Evolutionary conservation across 2,113 vertebrate species (phyloP).

Genomic region (Dryoscopus gambensis): DNA sequence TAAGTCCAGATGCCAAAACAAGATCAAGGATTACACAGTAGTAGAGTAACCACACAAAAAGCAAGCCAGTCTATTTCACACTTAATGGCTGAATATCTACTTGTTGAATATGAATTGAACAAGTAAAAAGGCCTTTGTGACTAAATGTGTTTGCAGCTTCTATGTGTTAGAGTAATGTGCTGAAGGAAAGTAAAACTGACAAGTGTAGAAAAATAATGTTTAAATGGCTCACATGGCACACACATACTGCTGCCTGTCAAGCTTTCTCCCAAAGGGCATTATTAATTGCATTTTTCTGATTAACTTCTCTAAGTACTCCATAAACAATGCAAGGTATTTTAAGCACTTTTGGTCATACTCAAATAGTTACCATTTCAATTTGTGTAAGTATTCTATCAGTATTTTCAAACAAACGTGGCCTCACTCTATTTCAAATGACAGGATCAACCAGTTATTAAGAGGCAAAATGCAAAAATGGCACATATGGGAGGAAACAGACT

Average conservation of each 20-base stretch:
- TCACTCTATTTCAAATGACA: background rate
- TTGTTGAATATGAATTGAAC: background rate
- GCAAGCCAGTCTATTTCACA: background rate
- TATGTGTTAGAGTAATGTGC: background rate
- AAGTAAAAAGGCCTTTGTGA: background rate
- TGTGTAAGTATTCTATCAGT: background rate
- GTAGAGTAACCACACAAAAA: background rate
- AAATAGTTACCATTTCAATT: background rate
- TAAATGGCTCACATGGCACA: background rate
- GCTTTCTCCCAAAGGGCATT: background rate
- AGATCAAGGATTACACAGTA: background rate
- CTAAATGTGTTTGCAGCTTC: background rate
- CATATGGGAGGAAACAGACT: accelerated
- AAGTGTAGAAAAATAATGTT: background rate
- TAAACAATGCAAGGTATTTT: background rate
- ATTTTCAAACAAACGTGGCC: background rate
- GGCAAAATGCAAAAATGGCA: background rate
- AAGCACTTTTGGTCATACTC: background rate
- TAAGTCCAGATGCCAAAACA: background rate
- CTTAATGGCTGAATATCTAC: background rate
- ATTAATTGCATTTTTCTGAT: background rate
- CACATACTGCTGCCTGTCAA: background rate
- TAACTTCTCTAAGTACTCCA: background rate
- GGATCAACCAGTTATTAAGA: background rate
- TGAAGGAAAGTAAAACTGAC: background rate